These are phyloP conservation scores for Nycticryphes semicollaris DNA, from an alignment of 2,113 vertebrate genomes.

Conservation along the genomic window DNA sequence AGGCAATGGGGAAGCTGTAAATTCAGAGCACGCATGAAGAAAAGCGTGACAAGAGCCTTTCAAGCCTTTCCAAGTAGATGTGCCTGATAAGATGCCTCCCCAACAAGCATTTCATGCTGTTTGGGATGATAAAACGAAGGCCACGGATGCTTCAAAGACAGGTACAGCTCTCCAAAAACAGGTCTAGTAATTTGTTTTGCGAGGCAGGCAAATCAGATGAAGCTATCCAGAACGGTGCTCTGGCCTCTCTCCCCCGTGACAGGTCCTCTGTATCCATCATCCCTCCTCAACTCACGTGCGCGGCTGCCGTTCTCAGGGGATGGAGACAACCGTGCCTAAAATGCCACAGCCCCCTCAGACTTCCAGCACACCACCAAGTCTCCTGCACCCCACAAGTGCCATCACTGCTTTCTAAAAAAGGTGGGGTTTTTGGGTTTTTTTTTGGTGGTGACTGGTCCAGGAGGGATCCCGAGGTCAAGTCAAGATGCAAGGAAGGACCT, in stretches of 20 bases:
- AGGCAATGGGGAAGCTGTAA: neutral
- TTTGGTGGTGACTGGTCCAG: neutral
- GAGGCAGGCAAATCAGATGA: conserved; percentile 15
- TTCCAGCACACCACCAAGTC: neutral
- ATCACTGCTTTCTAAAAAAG: neutral
- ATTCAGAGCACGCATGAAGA: neutral
- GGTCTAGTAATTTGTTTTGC: conserved; percentile 33
- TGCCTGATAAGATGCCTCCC: conserved; percentile 45
- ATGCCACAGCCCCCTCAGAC: neutral
- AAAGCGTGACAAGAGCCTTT: conserved; percentile 23
- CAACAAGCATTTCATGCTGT: neutral
- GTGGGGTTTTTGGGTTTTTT: neutral
- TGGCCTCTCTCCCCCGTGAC: conserved; percentile 6
- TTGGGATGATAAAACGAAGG: conserved; percentile 40
- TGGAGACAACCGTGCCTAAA: neutral
- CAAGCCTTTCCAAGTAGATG: conserved; percentile 65
- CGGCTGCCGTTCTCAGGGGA: neutral
- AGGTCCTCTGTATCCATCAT: neutral
- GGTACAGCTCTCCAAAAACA: neutral
- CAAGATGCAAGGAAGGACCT: neutral
- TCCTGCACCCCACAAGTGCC: neutral
- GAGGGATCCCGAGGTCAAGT: neutral
- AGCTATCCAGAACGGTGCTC: conserved; percentile 28
- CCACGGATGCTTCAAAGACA: conserved; percentile 38
- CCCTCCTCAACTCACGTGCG: neutral